Evolutionary conservation across 2,888 invertebrate species (phyloP).

Genomic region (Orchesellides sinensis): DNA sequence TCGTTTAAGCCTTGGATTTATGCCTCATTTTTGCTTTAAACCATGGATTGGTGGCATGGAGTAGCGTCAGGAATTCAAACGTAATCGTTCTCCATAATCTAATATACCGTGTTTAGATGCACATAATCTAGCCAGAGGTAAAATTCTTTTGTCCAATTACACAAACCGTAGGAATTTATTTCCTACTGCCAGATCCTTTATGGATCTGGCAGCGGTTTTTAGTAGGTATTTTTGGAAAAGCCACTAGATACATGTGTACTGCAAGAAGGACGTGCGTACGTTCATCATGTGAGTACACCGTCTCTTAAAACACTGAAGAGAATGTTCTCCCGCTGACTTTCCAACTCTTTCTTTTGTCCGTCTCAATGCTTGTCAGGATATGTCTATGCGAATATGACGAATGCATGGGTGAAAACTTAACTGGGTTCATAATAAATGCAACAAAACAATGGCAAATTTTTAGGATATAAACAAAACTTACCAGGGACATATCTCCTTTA

Average conservation of each 20-base stretch:
- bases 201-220: background rate
- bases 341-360: constrained; percentile 10
- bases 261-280: background rate
- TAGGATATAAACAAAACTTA: background rate
- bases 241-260: constrained; percentile 3
- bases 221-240: constrained; percentile 44
- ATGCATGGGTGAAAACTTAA: background rate
- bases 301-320: too few relatives aligned
- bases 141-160: constrained; percentile 54
- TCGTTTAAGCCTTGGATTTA: too few relatives aligned
- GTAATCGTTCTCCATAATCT: too few relatives aligned
- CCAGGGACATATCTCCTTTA: too few relatives aligned
- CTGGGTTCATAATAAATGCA: background rate
- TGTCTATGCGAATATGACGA: background rate
- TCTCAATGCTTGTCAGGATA: constrained; percentile 6
- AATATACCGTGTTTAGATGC: too few relatives aligned
- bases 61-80: too few relatives aligned
- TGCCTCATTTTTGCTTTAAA: too few relatives aligned
- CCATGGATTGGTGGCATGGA: too few relatives aligned
- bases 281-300: too few relatives aligned
- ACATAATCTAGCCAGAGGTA: background rate
- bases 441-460: background rate
- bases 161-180: constrained; percentile 17
- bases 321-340: constrained; percentile 52
- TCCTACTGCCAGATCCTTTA: background rate